These are phyloP conservation scores for Dynastes hyllus DNA, from an alignment of 2,888 invertebrate genomes.

Conservation along the genomic window DNA sequence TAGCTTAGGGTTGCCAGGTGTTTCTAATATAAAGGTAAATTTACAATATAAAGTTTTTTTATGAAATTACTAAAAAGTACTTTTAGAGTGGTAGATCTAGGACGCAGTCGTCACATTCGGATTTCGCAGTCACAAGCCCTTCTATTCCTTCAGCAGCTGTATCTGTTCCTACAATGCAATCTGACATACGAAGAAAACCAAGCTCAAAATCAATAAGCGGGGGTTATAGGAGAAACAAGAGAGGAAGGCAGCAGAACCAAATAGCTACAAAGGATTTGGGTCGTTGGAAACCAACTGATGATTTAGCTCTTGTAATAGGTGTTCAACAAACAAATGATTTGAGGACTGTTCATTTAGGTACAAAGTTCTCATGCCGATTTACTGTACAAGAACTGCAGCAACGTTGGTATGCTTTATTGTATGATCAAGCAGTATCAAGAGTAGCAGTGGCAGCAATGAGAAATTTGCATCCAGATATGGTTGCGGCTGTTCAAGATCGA, in stretches of 20 bases:
- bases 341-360: conserved; percentile 88
- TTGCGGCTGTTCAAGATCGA: conserved; percentile 89
- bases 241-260: conserved; percentile 80
- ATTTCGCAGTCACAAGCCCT: conserved; percentile 65
- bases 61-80: background rate
- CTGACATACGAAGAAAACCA: conserved; percentile 70
- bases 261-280: conserved; percentile 89
- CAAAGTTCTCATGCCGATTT: conserved; percentile 97
- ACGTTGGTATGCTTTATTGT: conserved; percentile 96
- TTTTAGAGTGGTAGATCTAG: conserved; percentile 68
- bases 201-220: conserved; percentile 66
- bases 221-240: conserved; percentile 73
- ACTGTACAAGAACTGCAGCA: conserved; percentile 95
- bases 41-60: background rate
- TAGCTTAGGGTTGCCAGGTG: conserved; percentile 80
- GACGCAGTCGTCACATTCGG: conserved; percentile 70
- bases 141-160: conserved; percentile 64
- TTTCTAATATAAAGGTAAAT: conserved; percentile 68
- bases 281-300: conserved; percentile 98
- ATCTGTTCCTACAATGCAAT: conserved; percentile 62
- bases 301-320: conserved; percentile 93
- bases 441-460: conserved; percentile 95
- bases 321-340: conserved; percentile 92
- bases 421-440: conserved; percentile 94
- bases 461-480: conserved; percentile 93